Evolutionary conservation across 2,888 invertebrate genomes (phyloP).

Genomic region (Hyposoter dolosus): DNA sequence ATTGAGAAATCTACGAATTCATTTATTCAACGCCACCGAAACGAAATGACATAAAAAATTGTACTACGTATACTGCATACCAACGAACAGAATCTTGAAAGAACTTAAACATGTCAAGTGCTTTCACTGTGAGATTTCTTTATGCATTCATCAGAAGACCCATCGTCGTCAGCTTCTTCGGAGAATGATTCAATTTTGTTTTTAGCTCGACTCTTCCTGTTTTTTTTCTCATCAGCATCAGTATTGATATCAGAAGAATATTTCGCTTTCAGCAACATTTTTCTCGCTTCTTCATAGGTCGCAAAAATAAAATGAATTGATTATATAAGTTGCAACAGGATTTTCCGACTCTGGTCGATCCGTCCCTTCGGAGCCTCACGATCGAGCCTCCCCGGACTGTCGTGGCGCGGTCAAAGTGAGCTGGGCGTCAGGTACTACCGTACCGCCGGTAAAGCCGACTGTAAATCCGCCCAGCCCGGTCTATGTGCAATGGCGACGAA

Average conservation of each 20-base stretch:
- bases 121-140: slow-evolving; percentile 35
- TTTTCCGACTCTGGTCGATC: not conserved
- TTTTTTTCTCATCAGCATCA: slow-evolving; percentile 46
- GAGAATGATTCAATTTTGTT: slow-evolving; percentile 42
- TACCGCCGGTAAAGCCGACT: not conserved
- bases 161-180: slow-evolving; percentile 37
- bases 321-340: slow-evolving; percentile 1
- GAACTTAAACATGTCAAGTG: slow-evolving; percentile 34
- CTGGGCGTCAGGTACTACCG: not conserved
- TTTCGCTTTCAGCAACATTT: slow-evolving; percentile 38
- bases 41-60: slow-evolving; percentile 24
- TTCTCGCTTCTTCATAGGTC: slow-evolving; percentile 46
- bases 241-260: slow-evolving; percentile 44
- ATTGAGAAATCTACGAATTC: slow-evolving; percentile 24
- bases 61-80: slow-evolving; percentile 35
- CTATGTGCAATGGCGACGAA: no score
- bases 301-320: slow-evolving; percentile 26
- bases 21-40: slow-evolving; percentile 30
- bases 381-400: no score
- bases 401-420: no score
- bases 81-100: slow-evolving; percentile 25
- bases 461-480: not conserved
- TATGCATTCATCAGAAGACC: slow-evolving; percentile 26
- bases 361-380: no score
- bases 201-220: slow-evolving; percentile 35